Base-by-base conservation (phyloP, 2,113 vertebrate genomes). In the Serinus canaria region DNA sequence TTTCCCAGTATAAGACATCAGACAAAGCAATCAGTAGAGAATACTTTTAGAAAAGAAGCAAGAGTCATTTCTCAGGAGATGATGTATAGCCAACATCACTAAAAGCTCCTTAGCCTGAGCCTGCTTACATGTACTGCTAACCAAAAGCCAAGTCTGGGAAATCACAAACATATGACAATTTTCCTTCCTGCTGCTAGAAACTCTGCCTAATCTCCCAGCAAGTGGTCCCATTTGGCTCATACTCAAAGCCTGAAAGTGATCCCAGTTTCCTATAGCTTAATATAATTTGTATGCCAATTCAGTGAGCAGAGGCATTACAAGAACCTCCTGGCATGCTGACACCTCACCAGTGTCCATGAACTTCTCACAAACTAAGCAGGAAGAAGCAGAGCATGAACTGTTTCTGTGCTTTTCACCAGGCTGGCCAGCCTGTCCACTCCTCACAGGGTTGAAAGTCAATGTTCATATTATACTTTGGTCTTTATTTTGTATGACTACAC, bases 101-200 rank as follows among this genome's bases (percentile, higher is more conserved):
- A 52, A 85, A 87, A 90, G 46, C 76, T 59, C 63, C 82, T 91
- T 60, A 83, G 59, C 55, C 78, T 53, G 50, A 94, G 85, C 82
- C 79, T 70, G 55, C 79, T 92, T 86, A 80, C 68, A 80, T 80
- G 50, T 73, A 33, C 41, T 59, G 56, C 82, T 75, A 88, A 83
- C 43, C 72, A 55, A 79, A 79, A 90, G 93, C 95, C 94, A 96
- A 90, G 47, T 15, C 82, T 83, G 63, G 81, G 75, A 95, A 95
- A 95, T 96, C 90, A 91, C 90, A 88, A 95, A 93, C 94, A 96
- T 95, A 96, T 94, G 95, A 95, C 93, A 80, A 44, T 94, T 95
- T 96, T 93, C 94, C 90, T 91, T 90, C 95, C 94, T 58, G 75
- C 90, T 97, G 96, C 75, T 96, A 88, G 90, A 94, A 93, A 77